Evolutionary conservation across 2,888 invertebrate genomes (phyloP).

Genomic region (Bombyx huttoni): DNA sequence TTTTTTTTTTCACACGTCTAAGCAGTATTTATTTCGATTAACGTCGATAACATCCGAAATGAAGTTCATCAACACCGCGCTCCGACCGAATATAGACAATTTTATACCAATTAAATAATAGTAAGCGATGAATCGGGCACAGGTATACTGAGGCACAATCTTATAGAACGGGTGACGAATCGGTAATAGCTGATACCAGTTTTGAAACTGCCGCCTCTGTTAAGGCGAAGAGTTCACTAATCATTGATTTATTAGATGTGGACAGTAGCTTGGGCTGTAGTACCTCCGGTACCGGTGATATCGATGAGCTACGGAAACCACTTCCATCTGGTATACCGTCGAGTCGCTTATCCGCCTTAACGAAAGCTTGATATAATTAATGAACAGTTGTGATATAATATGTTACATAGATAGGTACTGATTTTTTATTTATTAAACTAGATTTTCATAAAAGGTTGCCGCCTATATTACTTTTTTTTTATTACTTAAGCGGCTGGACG

Average conservation of each 20-base stretch:
- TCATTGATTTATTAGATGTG: neutral
- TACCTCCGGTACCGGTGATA: neutral
- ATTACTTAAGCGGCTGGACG: too few species aligned
- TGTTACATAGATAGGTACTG: too few species aligned
- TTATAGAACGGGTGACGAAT: conserved; percentile 45
- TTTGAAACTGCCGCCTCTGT: conserved; percentile 40
- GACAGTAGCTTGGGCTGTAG: neutral
- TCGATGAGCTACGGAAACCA: too few species aligned
- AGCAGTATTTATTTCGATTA: too few species aligned
- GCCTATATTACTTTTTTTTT: too few species aligned
- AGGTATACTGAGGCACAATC: conserved; percentile 17
- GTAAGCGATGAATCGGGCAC: conserved; percentile 31
- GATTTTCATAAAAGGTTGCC: too few species aligned
- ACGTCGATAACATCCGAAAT: neutral
- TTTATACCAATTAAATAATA: conserved; percentile 53
- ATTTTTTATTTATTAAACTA: too few species aligned
- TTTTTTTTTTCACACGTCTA: too few species aligned
- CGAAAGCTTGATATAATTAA: too few species aligned
- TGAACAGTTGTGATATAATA: too few species aligned
- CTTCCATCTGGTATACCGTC: too few species aligned
- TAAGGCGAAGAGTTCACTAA: conserved; percentile 22
- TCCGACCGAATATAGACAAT: conserved; percentile 33
- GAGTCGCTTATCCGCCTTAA: too few species aligned
- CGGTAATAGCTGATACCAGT: conserved; percentile 38
- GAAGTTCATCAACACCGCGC: conserved; percentile 23